Base-by-base conservation (phyloP, 2,888 invertebrate species). In the Allygus modestus region DNA sequence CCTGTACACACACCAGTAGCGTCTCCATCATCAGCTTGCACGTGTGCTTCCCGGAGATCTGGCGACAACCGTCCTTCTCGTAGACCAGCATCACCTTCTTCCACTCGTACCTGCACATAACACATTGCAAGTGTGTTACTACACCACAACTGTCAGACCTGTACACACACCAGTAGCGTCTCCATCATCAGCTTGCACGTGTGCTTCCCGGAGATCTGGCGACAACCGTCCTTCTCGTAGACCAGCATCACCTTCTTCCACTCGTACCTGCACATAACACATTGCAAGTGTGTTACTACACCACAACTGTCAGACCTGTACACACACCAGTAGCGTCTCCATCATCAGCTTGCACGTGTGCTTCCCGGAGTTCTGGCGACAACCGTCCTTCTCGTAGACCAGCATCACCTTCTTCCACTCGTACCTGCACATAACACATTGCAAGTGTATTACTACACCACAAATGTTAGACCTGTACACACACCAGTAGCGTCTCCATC, bases 101-200 rank as follows among this genome's bases (percentile, higher is more conserved):
- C 97, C 97, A 97, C 54, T 92, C 91, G 90, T 94, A 94, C 89
- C 96, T 96, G 91, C 4, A 58, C 23, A 37, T 4, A 7, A 4
- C 4, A 37, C 37, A 37, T 7, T 7, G 7, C 37, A 37, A 37
- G 11, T 4, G 37, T 37, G 7, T 7, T 4, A 37, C 37, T 37
- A 37, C 11, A 37, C n/a, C n/a, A n/a, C n/a, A n/a, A n/a, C n/a
- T n/a, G n/a, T n/a, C n/a, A n/a, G n/a, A n/a, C n/a, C n/a, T n/a
- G n/a, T n/a, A n/a, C n/a, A n/a, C n/a, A 91, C 87, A 94, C 92
- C 79, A 96, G 94, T 86, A 97, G 90, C 0, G 95, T 94, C 86
- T 94, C 93, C 91, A 96, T 95, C 90, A 96, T 93, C 26, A 97
- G 91, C 87, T 94, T 94, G 87, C 97, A 98, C 7, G 96, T 96